Base-by-base conservation (phyloP, 2,888 invertebrate species). In the Pollenia labialis region DNA sequence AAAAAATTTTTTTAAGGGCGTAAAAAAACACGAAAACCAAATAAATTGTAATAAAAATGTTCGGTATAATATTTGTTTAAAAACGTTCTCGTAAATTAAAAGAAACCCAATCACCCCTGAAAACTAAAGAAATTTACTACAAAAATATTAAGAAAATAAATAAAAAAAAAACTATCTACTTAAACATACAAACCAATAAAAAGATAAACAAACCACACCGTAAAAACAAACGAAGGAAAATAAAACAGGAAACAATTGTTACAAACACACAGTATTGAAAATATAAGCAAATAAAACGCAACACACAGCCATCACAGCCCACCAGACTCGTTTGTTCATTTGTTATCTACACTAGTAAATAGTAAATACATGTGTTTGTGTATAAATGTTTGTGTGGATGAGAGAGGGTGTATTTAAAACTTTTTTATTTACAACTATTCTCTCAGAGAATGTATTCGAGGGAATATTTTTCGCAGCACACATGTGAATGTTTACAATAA, bases 171-270 rank as follows among this genome's bases (percentile, higher is more conserved):
- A 44, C 16, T 23, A 46, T 3, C 40, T 18, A 23, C n/a, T 23
- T 10, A 14, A 11, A 32, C 16, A 66, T 2, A 32, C 16, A 18
- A 14, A 48, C 4, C 11, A 54, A 23, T n/a, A 60, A 56, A 42
- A 40, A 62, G 48, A 9, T 23, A 56, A 48, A 68, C 46, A 32
- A n/a, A 48, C n/a, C n/a, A n/a, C 16, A 48, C 46, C n/a, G 10
- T 48, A 16, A 42, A 44, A 4, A 6, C 32, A 23, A 23, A 16
- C 18, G 42, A 23, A 11, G 18, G 32, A 71, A 79, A 16, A 60
- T 50, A 14, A 69, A 79, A 60, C 40, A 64, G 56, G 72, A 72
- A 72, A 68, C 66, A 14, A 56, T 66, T 66, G 56, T 44, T 66
- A 66, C 32, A 48, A 56, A 74, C 56, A 56, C 54, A 18, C 10